A percentile compares a stretch with the other conserved stretches of the same genome.
These are phyloP conservation scores for Pseudococcus viburni DNA, from an alignment of 2,888 invertebrate genomes.

Conservation along the genomic window DNA sequence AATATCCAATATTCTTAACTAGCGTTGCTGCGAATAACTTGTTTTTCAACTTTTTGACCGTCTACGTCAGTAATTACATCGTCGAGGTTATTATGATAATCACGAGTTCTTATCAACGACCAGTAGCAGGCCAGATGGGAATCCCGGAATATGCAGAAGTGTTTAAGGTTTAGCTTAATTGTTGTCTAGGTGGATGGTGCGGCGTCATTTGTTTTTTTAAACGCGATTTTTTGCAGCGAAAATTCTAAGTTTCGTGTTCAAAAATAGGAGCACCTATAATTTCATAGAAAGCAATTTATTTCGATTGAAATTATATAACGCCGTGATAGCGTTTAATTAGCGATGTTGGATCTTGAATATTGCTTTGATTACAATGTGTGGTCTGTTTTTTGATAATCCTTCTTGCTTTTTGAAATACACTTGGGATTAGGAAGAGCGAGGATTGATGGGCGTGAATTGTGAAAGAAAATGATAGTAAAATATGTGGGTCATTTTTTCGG, in stretches of 20 bases:
- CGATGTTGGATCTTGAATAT: background rate
- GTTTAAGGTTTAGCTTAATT: background rate
- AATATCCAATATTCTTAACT: background rate
- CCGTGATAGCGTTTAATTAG: background rate
- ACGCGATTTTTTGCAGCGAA: background rate
- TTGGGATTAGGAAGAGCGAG: no score
- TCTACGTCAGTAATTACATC: background rate
- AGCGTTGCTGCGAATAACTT: background rate
- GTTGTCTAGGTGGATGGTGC: background rate
- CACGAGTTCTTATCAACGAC: background rate
- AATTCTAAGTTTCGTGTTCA: background rate
- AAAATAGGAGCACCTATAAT: background rate
- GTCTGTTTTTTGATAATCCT: no score
- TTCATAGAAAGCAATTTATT: background rate
- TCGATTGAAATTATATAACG: background rate
- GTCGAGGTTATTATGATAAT: background rate
- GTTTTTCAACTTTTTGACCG: constrained; percentile 40
- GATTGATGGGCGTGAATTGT: no score
- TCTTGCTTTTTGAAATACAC: no score
- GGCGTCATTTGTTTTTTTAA: background rate
- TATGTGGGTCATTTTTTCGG: no score
- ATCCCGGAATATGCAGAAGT: background rate
- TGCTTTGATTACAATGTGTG: no score
- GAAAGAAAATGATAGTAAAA: no score
- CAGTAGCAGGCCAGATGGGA: background rate